Percentiles rank a stretch among this genome's conserved stretches.
These are phyloP conservation scores for Theretra japonica DNA, from an alignment of 2,888 invertebrate genomes.

Conservation along the genomic window DNA sequence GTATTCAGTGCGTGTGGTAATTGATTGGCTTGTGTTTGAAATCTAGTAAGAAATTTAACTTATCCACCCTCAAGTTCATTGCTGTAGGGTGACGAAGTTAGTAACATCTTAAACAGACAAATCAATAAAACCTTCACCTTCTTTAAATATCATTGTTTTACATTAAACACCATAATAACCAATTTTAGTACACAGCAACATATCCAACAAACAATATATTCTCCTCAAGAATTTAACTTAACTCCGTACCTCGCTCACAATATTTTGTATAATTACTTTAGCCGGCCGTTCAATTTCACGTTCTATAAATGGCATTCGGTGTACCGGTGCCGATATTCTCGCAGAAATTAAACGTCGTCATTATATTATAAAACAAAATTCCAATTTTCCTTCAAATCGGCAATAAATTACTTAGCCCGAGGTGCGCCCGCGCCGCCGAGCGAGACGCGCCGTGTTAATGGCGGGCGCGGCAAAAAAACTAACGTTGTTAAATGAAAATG, in stretches of 20 bases:
- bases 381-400: slow-evolving; percentile 75
- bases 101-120: too few relatives aligned
- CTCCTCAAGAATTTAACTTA: background rate
- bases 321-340: slow-evolving; percentile 49
- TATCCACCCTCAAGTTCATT: too few relatives aligned
- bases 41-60: too few relatives aligned
- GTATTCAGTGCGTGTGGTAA: background rate
- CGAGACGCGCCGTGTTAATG: slow-evolving; percentile 64
- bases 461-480: slow-evolving; percentile 57
- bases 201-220: background rate
- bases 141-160: too few relatives aligned
- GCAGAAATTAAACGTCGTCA: slow-evolving; percentile 44
- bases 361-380: slow-evolving; percentile 64
- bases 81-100: too few relatives aligned
- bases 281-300: slow-evolving; percentile 36
- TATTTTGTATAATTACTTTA: slow-evolving; percentile 26
- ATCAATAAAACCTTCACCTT: too few relatives aligned
- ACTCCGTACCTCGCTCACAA: slow-evolving; percentile 28
- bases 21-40: background rate
- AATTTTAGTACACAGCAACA: too few relatives aligned
- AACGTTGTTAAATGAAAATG: slow-evolving; percentile 63
- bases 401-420: slow-evolving; percentile 71
- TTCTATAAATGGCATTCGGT: slow-evolving; percentile 51
- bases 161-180: too few relatives aligned
- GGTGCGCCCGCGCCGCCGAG: slow-evolving; percentile 65